These are phyloP conservation scores for Sympetrum striolatum DNA, from an alignment of 2,888 invertebrate species.

Conservation along the genomic window DNA sequence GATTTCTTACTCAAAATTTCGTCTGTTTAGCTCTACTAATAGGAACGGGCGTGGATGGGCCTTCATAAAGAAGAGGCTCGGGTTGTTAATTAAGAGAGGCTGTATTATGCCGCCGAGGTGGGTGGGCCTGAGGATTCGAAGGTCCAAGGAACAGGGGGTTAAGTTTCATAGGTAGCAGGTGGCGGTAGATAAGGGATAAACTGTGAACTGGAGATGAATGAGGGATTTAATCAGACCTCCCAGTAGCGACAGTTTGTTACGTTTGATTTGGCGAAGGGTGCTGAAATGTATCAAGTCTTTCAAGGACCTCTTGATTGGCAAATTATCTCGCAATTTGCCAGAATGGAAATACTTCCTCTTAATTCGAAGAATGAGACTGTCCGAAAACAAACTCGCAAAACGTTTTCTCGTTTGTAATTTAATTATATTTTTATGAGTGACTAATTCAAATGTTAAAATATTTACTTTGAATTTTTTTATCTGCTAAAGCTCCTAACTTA, in stretches of 20 bases:
- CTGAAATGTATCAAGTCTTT: neutral
- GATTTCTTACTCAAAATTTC: neutral
- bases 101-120: neutral
- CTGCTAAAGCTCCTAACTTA: too few relatives aligned
- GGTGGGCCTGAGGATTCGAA: neutral
- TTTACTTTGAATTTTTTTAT: too few relatives aligned
- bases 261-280: neutral
- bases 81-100: neutral
- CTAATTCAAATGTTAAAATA: too few relatives aligned
- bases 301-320: neutral
- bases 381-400: too few relatives aligned
- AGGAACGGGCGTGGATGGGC: conserved; percentile 16
- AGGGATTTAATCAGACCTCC: neutral
- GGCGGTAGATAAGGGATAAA: neutral
- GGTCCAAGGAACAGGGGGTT: neutral
- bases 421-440: too few relatives aligned
- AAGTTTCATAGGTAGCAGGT: neutral
- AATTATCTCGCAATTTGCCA: neutral
- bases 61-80: neutral
- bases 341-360: too few relatives aligned
- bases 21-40: neutral
- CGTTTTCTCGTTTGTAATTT: too few relatives aligned
- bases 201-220: neutral
- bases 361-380: too few relatives aligned
- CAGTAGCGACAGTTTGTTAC: conserved; percentile 6